Evolutionary conservation across 2,113 vertebrate genomes (phyloP).

Genomic region (Cavia porcellus): DNA sequence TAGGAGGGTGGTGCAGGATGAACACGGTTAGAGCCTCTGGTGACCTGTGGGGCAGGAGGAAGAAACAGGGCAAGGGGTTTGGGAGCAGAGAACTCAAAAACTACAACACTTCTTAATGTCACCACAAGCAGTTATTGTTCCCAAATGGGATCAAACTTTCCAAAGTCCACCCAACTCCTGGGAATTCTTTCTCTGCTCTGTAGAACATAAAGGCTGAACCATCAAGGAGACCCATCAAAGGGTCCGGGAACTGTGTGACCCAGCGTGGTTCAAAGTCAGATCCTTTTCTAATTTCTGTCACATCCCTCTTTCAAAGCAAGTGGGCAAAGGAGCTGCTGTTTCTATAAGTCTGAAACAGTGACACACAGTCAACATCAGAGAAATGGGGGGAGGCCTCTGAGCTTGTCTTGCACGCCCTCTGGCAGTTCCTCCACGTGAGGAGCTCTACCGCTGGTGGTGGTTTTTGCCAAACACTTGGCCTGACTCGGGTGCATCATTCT

Average conservation of each 20-base stretch:
- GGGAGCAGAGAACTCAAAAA: background rate
- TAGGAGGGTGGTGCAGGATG: background rate
- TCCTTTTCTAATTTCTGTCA: background rate
- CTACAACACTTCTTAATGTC: background rate
- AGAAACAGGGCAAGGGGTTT: background rate
- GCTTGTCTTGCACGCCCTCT: background rate
- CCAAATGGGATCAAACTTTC: background rate
- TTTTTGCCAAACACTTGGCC: background rate
- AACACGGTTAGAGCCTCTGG: too few species aligned
- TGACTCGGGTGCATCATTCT: rapidly evolving
- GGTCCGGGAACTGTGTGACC: background rate
- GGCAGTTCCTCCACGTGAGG: background rate
- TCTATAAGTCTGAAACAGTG: background rate
- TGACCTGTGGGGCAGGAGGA: background rate
- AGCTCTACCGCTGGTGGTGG: too few species aligned
- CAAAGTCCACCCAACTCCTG: background rate
- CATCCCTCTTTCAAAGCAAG: background rate
- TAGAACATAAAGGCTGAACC: background rate
- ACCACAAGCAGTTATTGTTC: background rate
- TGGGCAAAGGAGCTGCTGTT: background rate
- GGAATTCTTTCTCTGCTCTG: background rate
- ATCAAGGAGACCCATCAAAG: background rate
- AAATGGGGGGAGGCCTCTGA: rapidly evolving
- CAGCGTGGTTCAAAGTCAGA: background rate
- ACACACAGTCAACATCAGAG: background rate